Conservation (phyloP, 2,797 vertebrate species). For the Taeniopygia guttata region DNA sequence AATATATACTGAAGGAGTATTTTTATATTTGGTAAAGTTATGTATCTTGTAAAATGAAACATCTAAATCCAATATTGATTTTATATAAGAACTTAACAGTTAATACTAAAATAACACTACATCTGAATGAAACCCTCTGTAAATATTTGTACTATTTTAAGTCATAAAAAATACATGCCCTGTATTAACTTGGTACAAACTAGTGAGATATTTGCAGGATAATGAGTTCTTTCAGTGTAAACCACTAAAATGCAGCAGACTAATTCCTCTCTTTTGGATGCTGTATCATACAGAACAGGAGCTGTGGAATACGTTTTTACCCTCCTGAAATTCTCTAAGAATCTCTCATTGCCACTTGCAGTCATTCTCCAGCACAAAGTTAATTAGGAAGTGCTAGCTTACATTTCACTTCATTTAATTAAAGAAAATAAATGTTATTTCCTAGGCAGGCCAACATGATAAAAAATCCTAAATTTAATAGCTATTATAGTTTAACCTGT, state of each 20-base stretch:
- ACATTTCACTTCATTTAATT: background rate
- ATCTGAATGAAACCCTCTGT: background rate
- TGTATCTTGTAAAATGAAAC: constrained; percentile 18
- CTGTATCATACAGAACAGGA: background rate
- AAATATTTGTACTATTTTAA: constrained; percentile 16
- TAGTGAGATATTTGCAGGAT: constrained; percentile 1
- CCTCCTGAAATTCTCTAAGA: background rate
- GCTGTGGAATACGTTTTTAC: background rate
- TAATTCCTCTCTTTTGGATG: background rate
- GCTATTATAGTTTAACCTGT: background rate
- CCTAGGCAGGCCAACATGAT: background rate
- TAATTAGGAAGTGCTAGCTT: background rate
- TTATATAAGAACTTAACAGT: background rate
- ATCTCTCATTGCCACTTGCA: background rate
- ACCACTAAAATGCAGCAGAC: background rate
- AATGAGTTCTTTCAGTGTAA: background rate
- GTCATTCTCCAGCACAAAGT: background rate
- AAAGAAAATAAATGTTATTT: background rate
- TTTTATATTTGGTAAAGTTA: background rate
- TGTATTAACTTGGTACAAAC: constrained; percentile 23
- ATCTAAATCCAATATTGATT: constrained; percentile 37
- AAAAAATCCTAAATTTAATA: background rate
- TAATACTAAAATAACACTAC: constrained; percentile 3
- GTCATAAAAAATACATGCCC: constrained; percentile 39
- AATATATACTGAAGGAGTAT: background rate